Evolutionary conservation across 2,113 vertebrate species (phyloP).

Genomic region (Rynchops niger): DNA sequence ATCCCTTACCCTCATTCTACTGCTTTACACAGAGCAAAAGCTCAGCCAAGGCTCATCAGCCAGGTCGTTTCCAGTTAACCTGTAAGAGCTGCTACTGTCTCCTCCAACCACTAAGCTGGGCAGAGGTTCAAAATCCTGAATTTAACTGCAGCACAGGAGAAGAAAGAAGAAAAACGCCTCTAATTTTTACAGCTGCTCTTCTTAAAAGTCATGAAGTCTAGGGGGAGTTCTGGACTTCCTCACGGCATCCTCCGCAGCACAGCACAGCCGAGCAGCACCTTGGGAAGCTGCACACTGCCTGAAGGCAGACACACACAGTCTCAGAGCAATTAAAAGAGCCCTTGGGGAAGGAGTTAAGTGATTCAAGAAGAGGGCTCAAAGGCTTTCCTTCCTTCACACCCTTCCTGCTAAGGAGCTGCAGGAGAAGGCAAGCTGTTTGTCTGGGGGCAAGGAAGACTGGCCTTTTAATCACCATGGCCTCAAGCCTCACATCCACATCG

Average conservation of each 20-base stretch:
- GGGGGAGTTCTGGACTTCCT: neutral
- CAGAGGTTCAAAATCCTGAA: neutral
- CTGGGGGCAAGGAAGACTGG: neutral
- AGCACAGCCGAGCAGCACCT: neutral
- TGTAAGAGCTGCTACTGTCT: neutral
- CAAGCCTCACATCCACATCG: neutral
- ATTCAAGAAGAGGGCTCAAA: neutral
- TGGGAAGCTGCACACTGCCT: fast-evolving
- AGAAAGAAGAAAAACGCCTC: neutral
- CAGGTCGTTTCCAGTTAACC: neutral
- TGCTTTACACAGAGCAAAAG: neutral
- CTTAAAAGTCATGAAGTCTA: fast-evolving
- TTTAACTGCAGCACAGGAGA: neutral
- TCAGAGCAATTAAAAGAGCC: neutral
- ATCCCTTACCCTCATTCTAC: neutral
- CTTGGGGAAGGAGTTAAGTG: neutral
- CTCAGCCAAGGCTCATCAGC: neutral
- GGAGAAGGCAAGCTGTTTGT: neutral
- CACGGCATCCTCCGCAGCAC: neutral
- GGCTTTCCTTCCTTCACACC: neutral
- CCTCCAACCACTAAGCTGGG: neutral
- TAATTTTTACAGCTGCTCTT: neutral
- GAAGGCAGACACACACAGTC: neutral
- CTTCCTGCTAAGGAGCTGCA: neutral
- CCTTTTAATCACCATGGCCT: neutral